phyloP scores from a whole-genome alignment of 2,888 invertebrate genomes.

The Bellardia bayeri region DNA sequence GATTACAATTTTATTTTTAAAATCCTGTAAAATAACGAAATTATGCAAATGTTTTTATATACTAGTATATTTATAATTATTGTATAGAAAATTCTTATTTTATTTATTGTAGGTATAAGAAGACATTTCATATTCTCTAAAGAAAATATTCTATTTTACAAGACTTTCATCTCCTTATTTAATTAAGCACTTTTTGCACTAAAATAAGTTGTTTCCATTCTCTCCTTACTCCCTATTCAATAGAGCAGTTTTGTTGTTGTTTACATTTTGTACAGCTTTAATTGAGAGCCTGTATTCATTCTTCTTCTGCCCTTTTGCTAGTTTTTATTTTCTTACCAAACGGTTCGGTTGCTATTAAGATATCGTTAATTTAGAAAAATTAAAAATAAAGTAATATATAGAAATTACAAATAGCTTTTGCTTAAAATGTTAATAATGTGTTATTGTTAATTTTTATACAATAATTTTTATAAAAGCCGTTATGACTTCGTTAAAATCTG shows the following conservation, averaged over 20 bases:
- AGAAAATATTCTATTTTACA: too few species aligned
- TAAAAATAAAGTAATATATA: neutral
- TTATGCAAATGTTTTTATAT: too few species aligned
- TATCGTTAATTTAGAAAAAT: neutral
- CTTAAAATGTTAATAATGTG: neutral
- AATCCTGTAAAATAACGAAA: too few species aligned
- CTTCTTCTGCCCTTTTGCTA: neutral
- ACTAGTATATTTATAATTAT: too few species aligned
- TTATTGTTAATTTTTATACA: neutral
- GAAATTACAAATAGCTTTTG: neutral
- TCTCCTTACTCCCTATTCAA: too few species aligned
- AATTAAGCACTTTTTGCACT: too few species aligned
- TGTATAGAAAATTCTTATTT: too few species aligned
- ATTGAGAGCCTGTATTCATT: neutral
- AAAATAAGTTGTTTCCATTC: too few species aligned
- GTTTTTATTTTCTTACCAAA: neutral
- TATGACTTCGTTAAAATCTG: neutral
- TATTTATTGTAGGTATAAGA: too few species aligned
- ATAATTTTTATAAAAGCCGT: neutral
- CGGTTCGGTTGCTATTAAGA: neutral
- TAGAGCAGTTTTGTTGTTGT: neutral
- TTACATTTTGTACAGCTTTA: neutral
- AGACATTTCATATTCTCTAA: too few species aligned
- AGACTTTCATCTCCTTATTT: too few species aligned
- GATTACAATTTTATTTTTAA: too few species aligned